A percentile compares a stretch with the other conserved stretches of the same genome.
phyloP scores from a whole-genome alignment of 2,797 vertebrate genomes.

The Lemur catta region DNA sequence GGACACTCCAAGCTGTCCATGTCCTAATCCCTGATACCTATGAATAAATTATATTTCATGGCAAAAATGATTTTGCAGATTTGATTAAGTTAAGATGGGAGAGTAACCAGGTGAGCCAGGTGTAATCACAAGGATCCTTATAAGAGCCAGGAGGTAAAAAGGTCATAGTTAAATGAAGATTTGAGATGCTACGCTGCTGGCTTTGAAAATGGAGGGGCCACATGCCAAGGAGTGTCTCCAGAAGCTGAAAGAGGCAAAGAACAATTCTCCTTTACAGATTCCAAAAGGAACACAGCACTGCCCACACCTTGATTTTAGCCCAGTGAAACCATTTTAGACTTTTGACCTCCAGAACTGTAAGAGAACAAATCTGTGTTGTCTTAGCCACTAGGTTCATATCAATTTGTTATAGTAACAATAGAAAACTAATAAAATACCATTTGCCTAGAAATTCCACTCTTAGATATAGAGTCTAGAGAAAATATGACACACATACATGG shows the following conservation, averaged over 20 bases:
- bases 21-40: neutral
- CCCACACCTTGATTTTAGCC: neutral
- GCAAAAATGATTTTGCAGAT: neutral
- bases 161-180: neutral
- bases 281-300: neutral
- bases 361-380: neutral
- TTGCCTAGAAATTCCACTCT: neutral
- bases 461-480: neutral
- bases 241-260: neutral
- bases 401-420: neutral
- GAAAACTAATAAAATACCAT: neutral
- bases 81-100: neutral
- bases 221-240: neutral
- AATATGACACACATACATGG: neutral
- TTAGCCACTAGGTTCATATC: neutral
- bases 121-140: neutral
- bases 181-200: neutral
- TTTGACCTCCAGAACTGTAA: neutral
- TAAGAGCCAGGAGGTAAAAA: neutral
- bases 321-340: neutral
- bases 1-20: neutral
- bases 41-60: neutral
- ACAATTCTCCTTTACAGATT: neutral
- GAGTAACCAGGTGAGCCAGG: neutral
- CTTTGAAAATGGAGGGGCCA: neutral